Base-by-base conservation (phyloP, 1,140 invertebrate species). In the Drosophila leontia region DNA sequence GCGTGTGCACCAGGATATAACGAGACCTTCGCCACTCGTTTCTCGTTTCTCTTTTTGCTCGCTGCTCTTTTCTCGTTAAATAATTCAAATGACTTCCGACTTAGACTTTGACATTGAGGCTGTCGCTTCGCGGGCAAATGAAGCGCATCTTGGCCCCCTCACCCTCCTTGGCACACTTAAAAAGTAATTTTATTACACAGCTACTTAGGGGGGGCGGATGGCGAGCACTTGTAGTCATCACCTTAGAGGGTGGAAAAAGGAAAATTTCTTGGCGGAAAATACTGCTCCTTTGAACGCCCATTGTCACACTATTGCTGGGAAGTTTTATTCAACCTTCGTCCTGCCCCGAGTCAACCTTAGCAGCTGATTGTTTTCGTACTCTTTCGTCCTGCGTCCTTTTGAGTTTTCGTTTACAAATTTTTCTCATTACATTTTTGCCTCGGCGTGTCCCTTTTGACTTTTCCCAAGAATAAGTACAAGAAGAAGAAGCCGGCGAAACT, bases 131-230 rank as follows among this genome's bases (percentile, higher is more conserved):
- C 32, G 34, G 41, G 45, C 69, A 82, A 75, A 78, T 85, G 82
- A 85, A 86, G 78, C 82, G 62, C 45, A 47, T 32, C 17, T 2
- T 2, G 13, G 6, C 15, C 32, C 8, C 32, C 12, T 2, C 1
- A 11, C 44, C 8, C 29, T 13, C 3, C n/a, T 17, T 37, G 47
- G 57, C 68, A 85, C 84, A 87, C 80, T 83, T 87, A 88, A 87
- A 87, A 87, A 88, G 84, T 87, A 88, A 87, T 87, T 87, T 87
- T 87, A 87, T 87, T 87, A 87, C 84, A 80, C 77, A 83, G 83
- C 83, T 88, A 87, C 84, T 87, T 87, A 87, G 50, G 5, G 8
- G 13, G 41, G 12, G 7, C n/a, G 51, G 19, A 48, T 17, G n/a
- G 32, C 47, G 59, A 47, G 63, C 63, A 45, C 67, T 70, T 68